Evolutionary conservation across 2,797 vertebrate species (phyloP).

Genomic region (Phataginus tetradactyla): DNA sequence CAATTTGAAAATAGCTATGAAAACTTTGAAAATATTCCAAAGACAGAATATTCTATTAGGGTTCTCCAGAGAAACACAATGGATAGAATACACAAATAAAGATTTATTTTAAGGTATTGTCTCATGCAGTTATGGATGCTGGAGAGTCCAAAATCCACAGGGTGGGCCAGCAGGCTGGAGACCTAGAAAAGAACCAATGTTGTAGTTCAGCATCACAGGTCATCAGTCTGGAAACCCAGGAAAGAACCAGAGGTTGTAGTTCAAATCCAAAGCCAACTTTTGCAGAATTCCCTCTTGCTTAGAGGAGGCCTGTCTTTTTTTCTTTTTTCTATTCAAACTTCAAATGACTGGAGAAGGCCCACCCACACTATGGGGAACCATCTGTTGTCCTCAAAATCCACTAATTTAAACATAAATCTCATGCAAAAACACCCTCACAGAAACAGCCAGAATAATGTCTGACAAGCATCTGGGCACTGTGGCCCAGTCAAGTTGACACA

Average conservation of each 20-base stretch:
- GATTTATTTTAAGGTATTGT: not conserved
- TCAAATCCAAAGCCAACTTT: not conserved
- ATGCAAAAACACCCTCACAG: not conserved
- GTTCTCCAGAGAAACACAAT: not conserved
- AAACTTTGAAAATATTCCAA: slow-evolving; percentile 19
- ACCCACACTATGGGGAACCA: not conserved
- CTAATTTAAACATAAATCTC: not conserved
- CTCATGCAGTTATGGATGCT: not conserved
- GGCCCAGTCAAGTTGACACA: not conserved
- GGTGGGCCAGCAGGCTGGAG: not conserved
- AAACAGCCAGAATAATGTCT: not conserved
- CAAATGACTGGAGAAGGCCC: not conserved
- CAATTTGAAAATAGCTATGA: slow-evolving; percentile 35
- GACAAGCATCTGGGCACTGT: not conserved
- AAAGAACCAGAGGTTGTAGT: not conserved
- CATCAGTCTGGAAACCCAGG: not conserved
- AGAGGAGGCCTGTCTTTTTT: not conserved
- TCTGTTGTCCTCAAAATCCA: not conserved
- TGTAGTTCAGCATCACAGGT: not conserved
- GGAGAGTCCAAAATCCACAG: not conserved
- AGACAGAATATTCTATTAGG: not conserved
- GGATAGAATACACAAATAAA: not conserved
- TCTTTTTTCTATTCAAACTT: not conserved
- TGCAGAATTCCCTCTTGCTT: not conserved
- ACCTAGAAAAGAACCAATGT: not conserved